Evolutionary conservation across 2,113 vertebrate genomes (phyloP), one percentile per base, ranked within the genome.

Genomic region (Plecturocebus donacophilus): DNA sequence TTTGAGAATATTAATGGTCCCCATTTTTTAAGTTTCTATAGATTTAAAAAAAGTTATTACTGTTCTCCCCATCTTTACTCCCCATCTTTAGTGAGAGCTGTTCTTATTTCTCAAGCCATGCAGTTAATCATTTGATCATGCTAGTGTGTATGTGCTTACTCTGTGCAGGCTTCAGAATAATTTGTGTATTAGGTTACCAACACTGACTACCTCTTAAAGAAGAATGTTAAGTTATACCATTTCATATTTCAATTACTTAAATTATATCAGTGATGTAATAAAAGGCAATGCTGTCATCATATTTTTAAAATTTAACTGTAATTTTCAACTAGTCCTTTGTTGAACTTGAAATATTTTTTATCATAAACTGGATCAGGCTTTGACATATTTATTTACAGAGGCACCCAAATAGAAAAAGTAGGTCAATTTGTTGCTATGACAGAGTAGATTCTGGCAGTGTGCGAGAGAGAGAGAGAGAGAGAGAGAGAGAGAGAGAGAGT

Each of bases 311-410:
- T 76, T 93, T 83, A 86, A 92, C 73, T 73, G 85, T 89, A 42
- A 94, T 93, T 93, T 95, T 90, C 90, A 97, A 70, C 27, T 91
- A n/a, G 68, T 49, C 42, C 75, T 92, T 87, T 93, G 77, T 88
- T 80, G 68, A 93, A 87, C 56, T 45, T 52, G 66, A 96, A 90
- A 47, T 85, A 80, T 87, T 94, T 87, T 96, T 85, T 75, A 47
- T 91, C 8, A 30, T 89, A 75, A 91, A 58, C 35, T 84, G 4
- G 4, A 54, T 87, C 73, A 86, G 86, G n/a, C 82, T 96, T 77
- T 94, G 85, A 96, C 91, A 86, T 71, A 40, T 93, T 94, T 94
- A 58, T 93, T 93, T 94, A 84, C 71, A 47, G 64, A 77, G 17
- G 23, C 3, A 45, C n/a, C 73, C n/a, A 84, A 87, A 82, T n/a